Evolutionary conservation across 64 coral and sea anemone genomes (phyloP), one percentile per base, ranked within the genome.

Genomic region (Montipora sp.): DNA sequence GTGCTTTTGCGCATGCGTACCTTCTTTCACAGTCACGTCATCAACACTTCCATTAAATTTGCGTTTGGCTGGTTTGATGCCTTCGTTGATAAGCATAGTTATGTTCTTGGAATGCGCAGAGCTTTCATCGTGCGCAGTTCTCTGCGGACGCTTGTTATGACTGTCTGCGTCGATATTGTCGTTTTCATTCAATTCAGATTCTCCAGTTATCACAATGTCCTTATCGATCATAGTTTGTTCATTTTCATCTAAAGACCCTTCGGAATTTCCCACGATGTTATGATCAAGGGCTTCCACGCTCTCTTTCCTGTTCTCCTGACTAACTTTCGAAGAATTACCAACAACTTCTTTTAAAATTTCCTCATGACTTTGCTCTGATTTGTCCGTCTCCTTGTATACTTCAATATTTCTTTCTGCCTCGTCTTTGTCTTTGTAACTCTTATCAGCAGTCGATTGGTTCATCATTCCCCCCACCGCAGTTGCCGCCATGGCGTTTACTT

Each of bases 401-500:
- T 85, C 63, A 7, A 85, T 71, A 50, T 85, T 47, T 1, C 48
- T 18, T 0, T 46, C 82, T 12, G 61, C 7, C 8, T 71, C 46
- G 7, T 49, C 46, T 18, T 49, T 48, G 14, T 22, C 19, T 11
- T 50, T 9, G n/a, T 21, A 2, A 7, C 16, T 50, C 43, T 85
- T 49, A 50, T 8, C 44, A n/a, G 63, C 12, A 7, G 21, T 8
- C 47, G 19, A n/a, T 48, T 47, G 36, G 43, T 85, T 71, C 5
- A 48, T 70, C 0, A 46, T 59, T 8, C 47, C 5, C 8, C 65
- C 45, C 50, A 43, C 13, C 18, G 82, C 75, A 77, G 22, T 24
- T 21, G 7, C 55, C 8, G 90, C 90, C 20, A 92, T 71, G 12
- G 48, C 23, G 21, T 92, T 78, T 3, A 92, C 90, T 78, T 92